Evolutionary conservation across 2,113 vertebrate species (phyloP).

Genomic region (Zosterops borbonicus): DNA sequence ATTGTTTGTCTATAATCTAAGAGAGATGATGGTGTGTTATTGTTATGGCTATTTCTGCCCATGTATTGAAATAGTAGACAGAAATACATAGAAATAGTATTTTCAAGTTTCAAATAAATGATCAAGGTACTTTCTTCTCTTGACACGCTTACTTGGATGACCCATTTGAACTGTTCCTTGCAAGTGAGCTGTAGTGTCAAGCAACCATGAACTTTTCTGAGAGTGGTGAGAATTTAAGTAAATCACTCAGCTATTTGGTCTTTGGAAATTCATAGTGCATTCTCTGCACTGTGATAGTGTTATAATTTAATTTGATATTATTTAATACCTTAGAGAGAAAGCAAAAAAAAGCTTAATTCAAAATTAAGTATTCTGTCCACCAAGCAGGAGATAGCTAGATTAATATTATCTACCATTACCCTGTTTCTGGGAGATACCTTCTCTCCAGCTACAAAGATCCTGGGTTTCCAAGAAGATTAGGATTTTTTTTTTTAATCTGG

Average conservation of each 20-base stretch:
- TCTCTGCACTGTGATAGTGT: background rate
- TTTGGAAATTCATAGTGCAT: background rate
- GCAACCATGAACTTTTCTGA: background rate
- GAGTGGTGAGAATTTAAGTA: background rate
- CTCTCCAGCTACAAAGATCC: background rate
- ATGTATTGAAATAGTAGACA: background rate
- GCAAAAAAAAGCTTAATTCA: background rate
- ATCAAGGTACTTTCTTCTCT: background rate
- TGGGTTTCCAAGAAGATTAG: background rate
- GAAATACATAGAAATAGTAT: background rate
- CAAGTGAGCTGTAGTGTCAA: background rate
- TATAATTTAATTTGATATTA: background rate
- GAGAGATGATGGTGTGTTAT: background rate
- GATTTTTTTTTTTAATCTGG: background rate
- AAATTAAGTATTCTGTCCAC: background rate
- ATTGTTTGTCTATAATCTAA: background rate
- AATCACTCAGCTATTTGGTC: background rate
- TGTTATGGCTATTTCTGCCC: constrained; percentile 53
- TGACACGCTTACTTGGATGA: background rate
- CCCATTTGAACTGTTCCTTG: background rate
- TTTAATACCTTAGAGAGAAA: background rate
- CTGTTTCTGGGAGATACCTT: background rate
- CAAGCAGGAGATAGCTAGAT: background rate
- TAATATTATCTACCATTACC: background rate
- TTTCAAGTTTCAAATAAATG: background rate